A percentile compares a stretch with the other conserved stretches of the same genome.
Conservation (phyloP, 2,888 invertebrate species). For the Eulithis testata region DNA sequence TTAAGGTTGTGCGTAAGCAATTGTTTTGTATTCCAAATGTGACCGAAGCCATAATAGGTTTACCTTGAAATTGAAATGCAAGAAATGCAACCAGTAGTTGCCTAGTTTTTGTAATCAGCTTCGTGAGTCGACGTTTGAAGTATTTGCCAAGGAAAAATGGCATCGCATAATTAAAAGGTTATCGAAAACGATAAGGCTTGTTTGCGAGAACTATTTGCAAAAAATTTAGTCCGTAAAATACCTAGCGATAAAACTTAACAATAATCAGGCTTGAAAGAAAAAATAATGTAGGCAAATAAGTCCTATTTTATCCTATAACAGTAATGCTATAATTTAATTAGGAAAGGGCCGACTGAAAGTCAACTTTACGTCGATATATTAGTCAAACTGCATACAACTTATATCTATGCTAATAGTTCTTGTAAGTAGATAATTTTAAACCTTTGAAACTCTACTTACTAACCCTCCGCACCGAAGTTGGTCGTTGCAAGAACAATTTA, state of each 20-base stretch:
- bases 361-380: too few species aligned
- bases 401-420: too few species aligned
- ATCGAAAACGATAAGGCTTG: conserved; percentile 17
- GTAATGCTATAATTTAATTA: too few species aligned
- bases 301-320: too few species aligned
- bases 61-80: conserved; percentile 38
- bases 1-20: conserved; percentile 25
- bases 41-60: conserved; percentile 25
- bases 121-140: background rate
- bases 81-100: conserved; percentile 20
- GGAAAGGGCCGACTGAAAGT: too few species aligned
- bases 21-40: conserved; percentile 25
- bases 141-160: conserved; percentile 14
- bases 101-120: conserved; percentile 15
- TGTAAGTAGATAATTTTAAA: too few species aligned
- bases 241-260: background rate
- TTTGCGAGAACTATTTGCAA: background rate
- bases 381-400: too few species aligned
- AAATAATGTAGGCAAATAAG: too few species aligned
- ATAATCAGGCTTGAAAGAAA: too few species aligned
- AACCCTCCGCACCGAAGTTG: too few species aligned
- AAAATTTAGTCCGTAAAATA: background rate
- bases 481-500: too few species aligned
- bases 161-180: conserved; percentile 7
- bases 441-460: too few species aligned